These are phyloP conservation scores for Butorides virescens DNA, from an alignment of 2,113 vertebrate genomes.

Conservation along the genomic window DNA sequence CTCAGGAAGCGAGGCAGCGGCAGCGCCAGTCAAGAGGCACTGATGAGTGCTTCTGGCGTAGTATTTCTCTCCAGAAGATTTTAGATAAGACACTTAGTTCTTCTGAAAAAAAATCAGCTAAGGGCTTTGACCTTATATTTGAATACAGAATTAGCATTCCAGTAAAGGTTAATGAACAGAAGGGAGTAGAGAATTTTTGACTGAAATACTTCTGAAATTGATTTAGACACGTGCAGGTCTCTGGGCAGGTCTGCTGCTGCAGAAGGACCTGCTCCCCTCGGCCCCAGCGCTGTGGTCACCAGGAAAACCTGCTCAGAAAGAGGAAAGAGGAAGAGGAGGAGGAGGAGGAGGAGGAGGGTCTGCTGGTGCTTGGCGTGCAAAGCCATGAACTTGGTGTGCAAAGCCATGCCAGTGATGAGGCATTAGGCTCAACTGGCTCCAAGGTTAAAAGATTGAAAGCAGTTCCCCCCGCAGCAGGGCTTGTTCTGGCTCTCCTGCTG, in stretches of 20 bases:
- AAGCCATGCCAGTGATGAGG: background rate
- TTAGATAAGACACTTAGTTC: background rate
- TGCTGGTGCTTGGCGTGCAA: background rate
- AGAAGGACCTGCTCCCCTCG: background rate
- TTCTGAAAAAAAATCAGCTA: background rate
- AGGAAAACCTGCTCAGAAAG: background rate
- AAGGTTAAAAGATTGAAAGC: background rate
- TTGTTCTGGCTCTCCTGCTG: background rate
- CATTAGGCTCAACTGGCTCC: background rate
- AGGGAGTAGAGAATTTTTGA: background rate
- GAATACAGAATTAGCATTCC: background rate
- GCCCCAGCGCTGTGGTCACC: fast-evolving
- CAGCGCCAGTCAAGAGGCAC: background rate
- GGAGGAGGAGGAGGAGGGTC: background rate
- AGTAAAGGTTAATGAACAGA: conserved; percentile 44
- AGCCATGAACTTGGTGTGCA: background rate
- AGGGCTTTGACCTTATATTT: conserved; percentile 36
- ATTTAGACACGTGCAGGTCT: background rate
- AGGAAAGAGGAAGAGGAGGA: background rate
- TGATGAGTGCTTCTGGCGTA: background rate
- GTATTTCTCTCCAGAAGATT: background rate
- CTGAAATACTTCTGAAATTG: background rate
- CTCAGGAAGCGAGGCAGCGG: background rate
- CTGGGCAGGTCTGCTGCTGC: background rate
- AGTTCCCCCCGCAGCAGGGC: fast-evolving